Conservation (phyloP, 1,140 invertebrate genomes). For the Drosophila littoralis region DNA sequence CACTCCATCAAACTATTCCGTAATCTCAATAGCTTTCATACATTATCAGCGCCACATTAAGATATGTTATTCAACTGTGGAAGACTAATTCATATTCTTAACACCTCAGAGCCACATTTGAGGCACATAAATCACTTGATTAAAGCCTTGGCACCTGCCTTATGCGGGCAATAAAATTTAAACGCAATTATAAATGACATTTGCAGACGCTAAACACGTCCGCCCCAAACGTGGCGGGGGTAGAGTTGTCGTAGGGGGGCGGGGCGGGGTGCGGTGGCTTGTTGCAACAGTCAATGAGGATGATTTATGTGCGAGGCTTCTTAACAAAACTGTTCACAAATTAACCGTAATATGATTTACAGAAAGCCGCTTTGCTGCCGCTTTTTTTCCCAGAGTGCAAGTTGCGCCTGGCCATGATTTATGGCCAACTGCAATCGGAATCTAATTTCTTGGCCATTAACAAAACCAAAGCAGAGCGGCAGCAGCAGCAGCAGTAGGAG, state of each 20-base stretch:
- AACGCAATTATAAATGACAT: conserved; percentile 66
- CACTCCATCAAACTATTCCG: no score
- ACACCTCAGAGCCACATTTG: conserved; percentile 24
- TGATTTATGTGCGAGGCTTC: conserved; percentile 69
- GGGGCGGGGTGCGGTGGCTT: no score
- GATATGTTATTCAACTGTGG: conserved; percentile 3
- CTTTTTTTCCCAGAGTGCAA: conserved; percentile 45
- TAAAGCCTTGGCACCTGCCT: conserved; percentile 35
- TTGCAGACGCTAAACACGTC: conserved; percentile 59
- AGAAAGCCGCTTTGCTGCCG: conserved; percentile 57
- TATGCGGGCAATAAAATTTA: conserved; percentile 23
- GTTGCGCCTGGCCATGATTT: conserved; percentile 61
- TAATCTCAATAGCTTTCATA: background rate
- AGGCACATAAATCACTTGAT: conserved; percentile 53
- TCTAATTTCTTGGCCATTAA: conserved; percentile 82
- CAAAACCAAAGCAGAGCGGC: conserved; percentile 67
- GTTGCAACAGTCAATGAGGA: conserved; percentile 31
- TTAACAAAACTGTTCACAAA: conserved; percentile 79
- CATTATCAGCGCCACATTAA: background rate
- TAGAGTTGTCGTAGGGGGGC: background rate
- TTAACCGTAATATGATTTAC: conserved; percentile 76
- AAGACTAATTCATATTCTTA: background rate
- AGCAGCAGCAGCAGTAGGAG: conserved; percentile 6
- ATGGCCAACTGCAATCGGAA: conserved; percentile 77
- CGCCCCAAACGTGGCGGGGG: conserved; percentile 27